Percentiles rank a stretch among this genome's conserved stretches.
Evolutionary conservation across 1,140 invertebrate species (phyloP).

Genomic region (Brachystomella parvula): DNA sequence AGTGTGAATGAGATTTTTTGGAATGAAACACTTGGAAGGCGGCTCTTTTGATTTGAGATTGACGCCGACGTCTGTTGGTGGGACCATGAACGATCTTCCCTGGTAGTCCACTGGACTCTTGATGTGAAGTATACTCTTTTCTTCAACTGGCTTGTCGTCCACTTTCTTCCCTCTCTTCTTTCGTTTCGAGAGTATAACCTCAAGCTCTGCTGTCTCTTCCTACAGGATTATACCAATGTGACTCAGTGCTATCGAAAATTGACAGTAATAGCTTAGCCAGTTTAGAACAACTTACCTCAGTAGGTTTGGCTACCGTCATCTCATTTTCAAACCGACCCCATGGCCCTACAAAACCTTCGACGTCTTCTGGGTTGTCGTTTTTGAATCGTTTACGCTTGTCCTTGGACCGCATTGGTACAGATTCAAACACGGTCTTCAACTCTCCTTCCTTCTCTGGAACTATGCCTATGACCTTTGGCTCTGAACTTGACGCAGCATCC

Average conservation of each 20-base stretch:
- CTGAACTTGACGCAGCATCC: conserved; percentile 55
- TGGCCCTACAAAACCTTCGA: conserved; percentile 91
- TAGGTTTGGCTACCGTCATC: conserved; percentile 73
- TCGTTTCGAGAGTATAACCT: conserved; percentile 89
- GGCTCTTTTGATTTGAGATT: conserved; percentile 85
- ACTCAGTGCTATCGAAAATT: conserved; percentile 4
- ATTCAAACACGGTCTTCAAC: conserved; percentile 83
- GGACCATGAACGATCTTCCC: conserved; percentile 86
- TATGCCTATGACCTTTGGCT: conserved; percentile 52
- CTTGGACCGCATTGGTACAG: conserved; percentile 57
- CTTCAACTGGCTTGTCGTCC: conserved; percentile 88
- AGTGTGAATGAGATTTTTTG: conserved; percentile 91
- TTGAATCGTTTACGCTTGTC: conserved; percentile 84
- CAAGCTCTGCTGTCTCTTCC: conserved; percentile 84
- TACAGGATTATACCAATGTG: conserved; percentile 41
- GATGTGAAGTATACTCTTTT: conserved; percentile 92
- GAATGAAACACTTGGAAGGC: conserved; percentile 93
- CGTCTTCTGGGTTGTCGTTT: conserved; percentile 84
- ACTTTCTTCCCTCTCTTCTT: conserved; percentile 71
- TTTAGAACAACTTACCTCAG: conserved; percentile 55
- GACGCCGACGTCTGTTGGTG: conserved; percentile 91
- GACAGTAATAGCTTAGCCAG: background rate
- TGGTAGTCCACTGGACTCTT: conserved; percentile 74
- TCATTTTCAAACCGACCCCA: conserved; percentile 95
- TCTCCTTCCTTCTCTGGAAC: conserved; percentile 54